phyloP scores from a whole-genome alignment of 2,888 invertebrate genomes.

The Mesorhabditis belari region DNA sequence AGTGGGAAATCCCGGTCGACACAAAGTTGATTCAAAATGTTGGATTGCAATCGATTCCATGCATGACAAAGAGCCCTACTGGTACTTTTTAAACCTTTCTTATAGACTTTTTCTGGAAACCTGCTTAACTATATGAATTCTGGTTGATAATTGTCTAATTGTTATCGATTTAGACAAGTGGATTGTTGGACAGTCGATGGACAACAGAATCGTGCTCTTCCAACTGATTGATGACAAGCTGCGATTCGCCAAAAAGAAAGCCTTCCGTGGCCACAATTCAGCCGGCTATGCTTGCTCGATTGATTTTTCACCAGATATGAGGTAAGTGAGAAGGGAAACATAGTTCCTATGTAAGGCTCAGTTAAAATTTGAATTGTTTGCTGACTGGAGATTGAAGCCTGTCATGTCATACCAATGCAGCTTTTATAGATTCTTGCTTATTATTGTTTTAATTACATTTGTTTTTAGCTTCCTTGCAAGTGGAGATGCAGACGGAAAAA shows the following conservation, averaged over 20 bases:
- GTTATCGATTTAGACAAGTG: conserved; percentile 69
- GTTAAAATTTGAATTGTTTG: too few relatives aligned
- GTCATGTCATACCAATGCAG: background rate
- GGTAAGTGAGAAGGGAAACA: conserved; percentile 58
- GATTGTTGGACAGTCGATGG: conserved; percentile 98
- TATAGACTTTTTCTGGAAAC: too few relatives aligned
- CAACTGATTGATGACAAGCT: conserved; percentile 86
- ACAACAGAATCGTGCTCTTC: conserved; percentile 96
- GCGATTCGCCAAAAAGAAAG: conserved; percentile 94
- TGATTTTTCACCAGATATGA: conserved; percentile 98
- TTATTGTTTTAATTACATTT: background rate
- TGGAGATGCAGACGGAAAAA: conserved; percentile 96
- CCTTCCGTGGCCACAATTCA: conserved; percentile 95
- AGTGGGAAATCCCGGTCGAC: conserved; percentile 84
- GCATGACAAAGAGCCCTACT: conserved; percentile 87
- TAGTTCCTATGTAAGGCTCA: background rate
- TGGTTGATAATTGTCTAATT: background rate
- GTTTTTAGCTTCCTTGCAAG: conserved; percentile 78
- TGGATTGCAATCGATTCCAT: conserved; percentile 97
- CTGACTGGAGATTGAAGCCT: background rate
- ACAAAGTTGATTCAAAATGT: conserved; percentile 99
- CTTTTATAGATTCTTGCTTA: background rate
- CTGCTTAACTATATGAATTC: background rate
- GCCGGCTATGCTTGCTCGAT: conserved; percentile 95
- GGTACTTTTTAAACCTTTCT: conserved; percentile 53